These are phyloP conservation scores for Okamejei kenojei DNA, from an alignment of 2,797 vertebrate genomes.

Conservation along the genomic window DNA sequence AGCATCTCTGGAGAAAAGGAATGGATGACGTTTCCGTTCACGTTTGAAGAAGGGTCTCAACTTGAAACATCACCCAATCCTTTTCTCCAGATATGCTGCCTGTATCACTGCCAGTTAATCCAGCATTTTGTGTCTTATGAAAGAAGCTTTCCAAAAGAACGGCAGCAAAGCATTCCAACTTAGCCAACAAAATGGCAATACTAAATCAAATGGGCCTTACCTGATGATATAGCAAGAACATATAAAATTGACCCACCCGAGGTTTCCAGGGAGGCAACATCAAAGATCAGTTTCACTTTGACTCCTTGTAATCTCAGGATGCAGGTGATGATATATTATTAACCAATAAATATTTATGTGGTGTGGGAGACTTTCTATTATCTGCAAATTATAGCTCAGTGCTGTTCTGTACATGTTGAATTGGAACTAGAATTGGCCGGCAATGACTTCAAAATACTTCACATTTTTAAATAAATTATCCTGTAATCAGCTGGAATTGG, in stretches of 20 bases:
- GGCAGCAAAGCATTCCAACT: background rate
- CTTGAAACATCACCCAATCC: too few species aligned
- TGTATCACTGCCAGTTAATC: too few species aligned
- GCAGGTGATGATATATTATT: conserved; percentile 11
- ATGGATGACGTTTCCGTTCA: too few species aligned
- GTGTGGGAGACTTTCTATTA: conserved; percentile 8
- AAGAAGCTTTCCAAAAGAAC: background rate
- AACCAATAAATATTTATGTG: background rate
- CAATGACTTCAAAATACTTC: background rate
- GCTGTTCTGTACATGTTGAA: background rate
- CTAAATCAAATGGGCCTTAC: background rate
- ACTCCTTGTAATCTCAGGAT: background rate
- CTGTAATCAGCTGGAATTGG: background rate
- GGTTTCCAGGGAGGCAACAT: background rate
- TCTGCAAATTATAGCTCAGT: conserved; percentile 1
- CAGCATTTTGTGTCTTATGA: background rate
- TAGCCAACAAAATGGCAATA: background rate
- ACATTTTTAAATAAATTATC: background rate
- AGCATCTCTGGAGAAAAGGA: too few species aligned
- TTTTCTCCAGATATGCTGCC: too few species aligned
- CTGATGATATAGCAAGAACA: background rate
- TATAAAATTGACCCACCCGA: background rate
- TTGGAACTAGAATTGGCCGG: background rate
- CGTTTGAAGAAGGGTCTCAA: too few species aligned
- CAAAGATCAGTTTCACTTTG: background rate